These are phyloP conservation scores for Cynopterus brachyotis DNA, from an alignment of 2,113 vertebrate species.

Conservation along the genomic window DNA sequence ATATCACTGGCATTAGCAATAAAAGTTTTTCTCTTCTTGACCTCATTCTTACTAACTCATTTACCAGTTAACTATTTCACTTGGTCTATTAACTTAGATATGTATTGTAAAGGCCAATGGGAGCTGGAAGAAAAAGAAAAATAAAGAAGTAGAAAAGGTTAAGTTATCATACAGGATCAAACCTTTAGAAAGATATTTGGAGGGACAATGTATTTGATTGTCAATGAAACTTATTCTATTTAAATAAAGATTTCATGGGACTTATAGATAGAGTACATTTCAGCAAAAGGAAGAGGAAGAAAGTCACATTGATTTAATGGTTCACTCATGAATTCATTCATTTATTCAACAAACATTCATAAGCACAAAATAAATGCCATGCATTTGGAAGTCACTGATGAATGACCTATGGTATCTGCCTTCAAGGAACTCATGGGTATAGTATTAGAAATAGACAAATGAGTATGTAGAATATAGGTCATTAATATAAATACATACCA, in stretches of 20 bases:
- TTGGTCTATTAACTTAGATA: slow-evolving; percentile 40
- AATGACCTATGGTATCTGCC: background rate
- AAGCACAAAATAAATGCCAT: background rate
- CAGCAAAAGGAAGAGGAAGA: slow-evolving; percentile 2
- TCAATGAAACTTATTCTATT: background rate
- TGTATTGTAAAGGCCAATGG: slow-evolving; percentile 4
- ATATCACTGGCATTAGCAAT: slow-evolving; percentile 14
- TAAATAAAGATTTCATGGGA: background rate
- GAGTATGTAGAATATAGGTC: background rate
- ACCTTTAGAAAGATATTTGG: slow-evolving; percentile 19
- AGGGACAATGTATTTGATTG: slow-evolving; percentile 15
- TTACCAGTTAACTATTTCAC: slow-evolving; percentile 54
- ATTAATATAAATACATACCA: background rate
- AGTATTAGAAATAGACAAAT: background rate
- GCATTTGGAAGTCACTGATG: background rate
- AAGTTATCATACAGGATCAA: background rate
- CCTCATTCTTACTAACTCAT: slow-evolving; percentile 46
- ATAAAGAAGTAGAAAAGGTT: slow-evolving; percentile 34
- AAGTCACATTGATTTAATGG: slow-evolving; percentile 28
- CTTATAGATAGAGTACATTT: background rate
- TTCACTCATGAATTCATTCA: background rate
- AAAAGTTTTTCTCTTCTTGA: slow-evolving; percentile 48
- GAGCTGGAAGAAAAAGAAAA: slow-evolving; percentile 38
- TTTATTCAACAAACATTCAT: slow-evolving; percentile 41
- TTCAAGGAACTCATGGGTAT: background rate